Evolutionary conservation across 2,113 vertebrate species (phyloP).

Genomic region (Polyodon spathula): DNA sequence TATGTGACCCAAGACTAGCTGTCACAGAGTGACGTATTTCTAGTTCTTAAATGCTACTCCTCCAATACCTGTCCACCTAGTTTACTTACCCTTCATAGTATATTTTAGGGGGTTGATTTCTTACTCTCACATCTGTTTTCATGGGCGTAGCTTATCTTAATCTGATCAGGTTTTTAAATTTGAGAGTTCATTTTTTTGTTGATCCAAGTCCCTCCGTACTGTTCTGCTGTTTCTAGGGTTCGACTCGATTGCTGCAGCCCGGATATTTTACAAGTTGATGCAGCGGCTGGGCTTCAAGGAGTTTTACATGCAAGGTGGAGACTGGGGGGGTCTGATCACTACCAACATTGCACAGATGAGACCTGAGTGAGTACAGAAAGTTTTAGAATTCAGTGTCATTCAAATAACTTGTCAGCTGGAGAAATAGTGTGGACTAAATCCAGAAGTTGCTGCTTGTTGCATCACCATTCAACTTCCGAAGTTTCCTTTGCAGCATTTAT

Average conservation of each 20-base stretch:
- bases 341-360: slow-evolving; percentile 77
- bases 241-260: slow-evolving; percentile 51
- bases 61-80: no score
- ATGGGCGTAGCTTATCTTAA: no score
- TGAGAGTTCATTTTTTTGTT: neutral
- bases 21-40: neutral
- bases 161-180: neutral
- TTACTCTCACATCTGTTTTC: no score
- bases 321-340: slow-evolving; percentile 71
- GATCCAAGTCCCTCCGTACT: neutral
- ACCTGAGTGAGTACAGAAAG: slow-evolving; percentile 58
- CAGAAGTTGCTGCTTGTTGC: neutral
- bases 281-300: slow-evolving; percentile 68
- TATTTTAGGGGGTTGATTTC: no score
- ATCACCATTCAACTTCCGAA: no score
- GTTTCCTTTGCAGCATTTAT: no score
- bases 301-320: slow-evolving; percentile 80
- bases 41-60: neutral
- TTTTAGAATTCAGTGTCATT: neutral
- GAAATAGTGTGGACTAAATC: neutral
- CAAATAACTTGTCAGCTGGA: neutral
- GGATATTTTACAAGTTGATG: slow-evolving; percentile 79
- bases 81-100: no score
- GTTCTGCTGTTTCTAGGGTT: slow-evolving; percentile 51
- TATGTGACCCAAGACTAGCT: neutral